Conservation (phyloP, 2,888 invertebrate genomes). For the Brachyptera risi region DNA sequence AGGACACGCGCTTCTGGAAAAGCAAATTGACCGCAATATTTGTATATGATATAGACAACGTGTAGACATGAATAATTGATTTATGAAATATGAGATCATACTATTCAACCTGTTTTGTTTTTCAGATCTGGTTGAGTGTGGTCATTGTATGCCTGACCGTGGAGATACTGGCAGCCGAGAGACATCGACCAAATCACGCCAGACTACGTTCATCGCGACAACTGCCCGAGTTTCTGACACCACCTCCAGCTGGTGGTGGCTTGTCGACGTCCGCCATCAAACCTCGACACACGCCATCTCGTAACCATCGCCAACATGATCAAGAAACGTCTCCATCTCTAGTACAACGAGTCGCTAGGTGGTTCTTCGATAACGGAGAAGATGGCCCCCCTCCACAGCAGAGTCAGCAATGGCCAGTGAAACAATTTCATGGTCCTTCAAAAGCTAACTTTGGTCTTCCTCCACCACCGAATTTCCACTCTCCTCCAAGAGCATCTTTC, state of each 20-base stretch:
- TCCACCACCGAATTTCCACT: background rate
- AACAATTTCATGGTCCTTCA: background rate
- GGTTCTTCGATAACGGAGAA: slow-evolving; percentile 19
- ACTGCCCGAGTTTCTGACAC: slow-evolving; percentile 23
- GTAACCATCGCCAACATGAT: background rate
- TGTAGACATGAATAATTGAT: no score
- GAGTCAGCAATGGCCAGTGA: background rate
- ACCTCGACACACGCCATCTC: background rate
- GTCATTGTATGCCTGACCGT: background rate
- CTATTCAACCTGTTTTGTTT: no score
- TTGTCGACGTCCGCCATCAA: background rate
- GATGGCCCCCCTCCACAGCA: background rate
- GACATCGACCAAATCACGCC: background rate
- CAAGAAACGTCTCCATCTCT: background rate
- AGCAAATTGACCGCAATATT: no score
- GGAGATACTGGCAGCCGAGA: background rate
- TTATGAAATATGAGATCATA: no score
- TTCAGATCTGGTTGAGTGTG: background rate
- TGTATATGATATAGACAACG: no score
- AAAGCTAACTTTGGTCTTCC: slow-evolving; percentile 4
- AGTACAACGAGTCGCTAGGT: slow-evolving; percentile 21
- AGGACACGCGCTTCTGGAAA: no score
- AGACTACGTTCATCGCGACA: background rate
- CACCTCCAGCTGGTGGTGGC: slow-evolving; percentile 19
- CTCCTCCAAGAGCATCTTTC: no score